A percentile compares a stretch with the other conserved stretches of the same genome.
Evolutionary conservation across 2,113 vertebrate species (phyloP).

Genomic region (Apteryx mantelli): DNA sequence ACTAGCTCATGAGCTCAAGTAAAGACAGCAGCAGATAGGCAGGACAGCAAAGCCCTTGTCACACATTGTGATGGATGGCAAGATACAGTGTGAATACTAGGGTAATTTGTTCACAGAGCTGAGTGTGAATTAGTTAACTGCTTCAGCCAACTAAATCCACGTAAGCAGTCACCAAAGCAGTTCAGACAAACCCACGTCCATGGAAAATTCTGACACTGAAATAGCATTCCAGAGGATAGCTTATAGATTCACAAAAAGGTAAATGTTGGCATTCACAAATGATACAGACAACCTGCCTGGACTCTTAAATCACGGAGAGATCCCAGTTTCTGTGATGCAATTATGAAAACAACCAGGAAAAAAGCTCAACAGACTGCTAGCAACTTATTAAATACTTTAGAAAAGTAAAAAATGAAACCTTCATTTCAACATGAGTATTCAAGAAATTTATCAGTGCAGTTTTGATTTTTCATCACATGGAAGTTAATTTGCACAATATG

Average conservation of each 20-base stretch:
- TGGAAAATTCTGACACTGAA: background rate
- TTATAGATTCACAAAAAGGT: background rate
- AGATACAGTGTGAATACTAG: background rate
- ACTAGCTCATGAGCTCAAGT: background rate
- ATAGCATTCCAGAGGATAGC: background rate
- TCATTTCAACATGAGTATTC: background rate
- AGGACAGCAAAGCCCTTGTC: constrained; percentile 20
- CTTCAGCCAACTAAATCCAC: background rate
- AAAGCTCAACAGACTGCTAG: background rate
- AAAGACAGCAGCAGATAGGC: background rate
- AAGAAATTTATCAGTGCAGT: background rate
- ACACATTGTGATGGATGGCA: background rate
- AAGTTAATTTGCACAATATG: background rate
- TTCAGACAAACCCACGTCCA: background rate
- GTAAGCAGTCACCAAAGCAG: background rate
- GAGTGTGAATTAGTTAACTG: background rate
- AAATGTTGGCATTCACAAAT: background rate
- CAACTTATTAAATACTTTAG: background rate
- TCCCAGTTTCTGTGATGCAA: background rate
- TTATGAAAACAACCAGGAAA: background rate
- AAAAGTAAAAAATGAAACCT: background rate
- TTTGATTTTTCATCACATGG: background rate
- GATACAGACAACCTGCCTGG: background rate
- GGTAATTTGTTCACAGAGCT: background rate
- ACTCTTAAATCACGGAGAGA: background rate